Evolutionary conservation across 2,797 vertebrate genomes (phyloP).

Genomic region (Coendou prehensilis): DNA sequence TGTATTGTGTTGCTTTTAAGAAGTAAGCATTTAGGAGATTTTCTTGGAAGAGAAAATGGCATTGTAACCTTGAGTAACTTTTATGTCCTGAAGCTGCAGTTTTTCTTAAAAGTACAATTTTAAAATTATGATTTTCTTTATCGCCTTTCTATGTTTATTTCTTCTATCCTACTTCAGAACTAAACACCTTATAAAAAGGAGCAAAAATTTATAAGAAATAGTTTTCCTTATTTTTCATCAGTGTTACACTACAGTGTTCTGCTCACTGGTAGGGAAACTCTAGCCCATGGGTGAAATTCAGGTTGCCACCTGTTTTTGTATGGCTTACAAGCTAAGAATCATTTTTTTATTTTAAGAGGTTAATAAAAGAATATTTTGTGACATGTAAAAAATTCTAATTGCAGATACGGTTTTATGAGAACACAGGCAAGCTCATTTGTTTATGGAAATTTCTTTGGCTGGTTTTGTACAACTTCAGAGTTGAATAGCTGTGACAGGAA

Average conservation of each 20-base stretch:
- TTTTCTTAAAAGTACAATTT: neutral
- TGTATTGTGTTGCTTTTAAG: neutral
- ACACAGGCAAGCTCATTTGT: neutral
- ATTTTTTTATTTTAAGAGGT: slow-evolving; percentile 34
- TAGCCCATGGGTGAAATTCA: neutral
- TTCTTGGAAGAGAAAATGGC: neutral
- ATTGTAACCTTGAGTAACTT: neutral
- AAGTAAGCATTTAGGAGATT: neutral
- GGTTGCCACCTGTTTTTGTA: slow-evolving; percentile 1
- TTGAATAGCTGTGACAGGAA: neutral
- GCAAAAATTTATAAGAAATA: neutral
- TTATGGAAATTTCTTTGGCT: neutral
- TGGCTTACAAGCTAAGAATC: neutral
- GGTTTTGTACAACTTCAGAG: neutral
- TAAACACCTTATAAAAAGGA: neutral
- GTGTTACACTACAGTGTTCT: neutral
- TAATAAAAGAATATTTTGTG: neutral
- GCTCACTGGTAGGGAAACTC: neutral
- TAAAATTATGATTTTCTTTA: neutral
- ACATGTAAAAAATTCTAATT: slow-evolving; percentile 26
- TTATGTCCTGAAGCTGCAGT: neutral
- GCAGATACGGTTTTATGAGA: neutral
- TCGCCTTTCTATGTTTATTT: neutral
- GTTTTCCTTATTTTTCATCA: slow-evolving; percentile 1
- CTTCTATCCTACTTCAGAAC: neutral